phyloP scores from a whole-genome alignment of 2,113 vertebrate species.

The Myrmophylax atrothorax region DNA sequence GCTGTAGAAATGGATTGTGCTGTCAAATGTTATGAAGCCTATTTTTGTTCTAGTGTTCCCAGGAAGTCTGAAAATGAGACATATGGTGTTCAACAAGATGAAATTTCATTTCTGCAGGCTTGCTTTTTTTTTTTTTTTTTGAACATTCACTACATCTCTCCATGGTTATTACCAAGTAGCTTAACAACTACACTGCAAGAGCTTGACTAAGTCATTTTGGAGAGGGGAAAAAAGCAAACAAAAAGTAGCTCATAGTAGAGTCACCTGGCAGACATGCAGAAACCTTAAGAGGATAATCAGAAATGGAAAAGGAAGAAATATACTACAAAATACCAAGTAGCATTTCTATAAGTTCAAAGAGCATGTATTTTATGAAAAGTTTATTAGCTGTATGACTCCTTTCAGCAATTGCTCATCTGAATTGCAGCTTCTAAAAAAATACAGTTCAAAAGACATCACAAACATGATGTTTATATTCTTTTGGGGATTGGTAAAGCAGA shows the following conservation, averaged over 20 bases:
- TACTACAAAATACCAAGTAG: not conserved
- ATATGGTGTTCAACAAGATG: conserved; percentile 57
- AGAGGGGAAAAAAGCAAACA: not conserved
- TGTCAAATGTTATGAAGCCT: conserved; percentile 97
- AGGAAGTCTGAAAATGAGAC: conserved; percentile 84
- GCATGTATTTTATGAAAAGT: not conserved
- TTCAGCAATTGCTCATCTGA: not conserved
- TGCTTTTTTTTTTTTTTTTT: not conserved
- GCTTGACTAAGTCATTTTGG: not conserved
- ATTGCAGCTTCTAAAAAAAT: not conserved
- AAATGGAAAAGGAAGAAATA: not conserved
- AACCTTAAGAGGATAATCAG: not conserved
- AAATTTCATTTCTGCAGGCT: conserved; percentile 1
- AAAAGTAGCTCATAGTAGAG: not conserved
- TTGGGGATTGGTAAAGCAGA: not conserved
- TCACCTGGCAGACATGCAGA: not conserved
- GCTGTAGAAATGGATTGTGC: conserved; percentile 98
- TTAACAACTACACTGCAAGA: not conserved
- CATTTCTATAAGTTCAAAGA: not conserved
- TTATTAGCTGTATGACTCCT: not conserved
- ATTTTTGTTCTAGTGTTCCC: conserved; percentile 96
- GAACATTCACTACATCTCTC: not conserved
- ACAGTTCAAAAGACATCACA: not conserved
- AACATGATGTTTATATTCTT: not conserved
- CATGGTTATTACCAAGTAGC: not conserved